These are phyloP conservation scores for Eustalomyia histrio DNA, from an alignment of 2,888 invertebrate genomes.

Conservation along the genomic window DNA sequence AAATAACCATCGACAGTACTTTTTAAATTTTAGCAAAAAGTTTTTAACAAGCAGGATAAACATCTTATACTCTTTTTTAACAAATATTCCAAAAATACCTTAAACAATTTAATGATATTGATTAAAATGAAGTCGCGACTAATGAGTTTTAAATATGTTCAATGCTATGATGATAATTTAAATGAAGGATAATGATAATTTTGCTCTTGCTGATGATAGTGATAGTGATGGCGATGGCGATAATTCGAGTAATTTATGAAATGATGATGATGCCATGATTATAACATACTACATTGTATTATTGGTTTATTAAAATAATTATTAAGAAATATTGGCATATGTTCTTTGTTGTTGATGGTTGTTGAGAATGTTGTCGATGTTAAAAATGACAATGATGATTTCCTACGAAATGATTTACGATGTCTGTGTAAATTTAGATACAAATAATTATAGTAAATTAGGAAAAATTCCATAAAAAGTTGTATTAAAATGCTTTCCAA, in stretches of 20 bases:
- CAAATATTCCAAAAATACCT: too few relatives aligned
- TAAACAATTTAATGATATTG: slow-evolving; percentile 17
- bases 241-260: slow-evolving; percentile 41
- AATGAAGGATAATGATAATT: slow-evolving; percentile 15
- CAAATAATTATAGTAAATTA: slow-evolving; percentile 76
- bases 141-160: not conserved
- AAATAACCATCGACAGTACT: too few relatives aligned
- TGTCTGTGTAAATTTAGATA: slow-evolving; percentile 78
- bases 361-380: slow-evolving; percentile 19
- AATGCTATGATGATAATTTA: not conserved
- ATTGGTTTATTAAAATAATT: slow-evolving; percentile 36
- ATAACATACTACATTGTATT: slow-evolving; percentile 40
- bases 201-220: slow-evolving; percentile 16
- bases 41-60: too few relatives aligned
- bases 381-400: slow-evolving; percentile 66
- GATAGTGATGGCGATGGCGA: slow-evolving; percentile 41
- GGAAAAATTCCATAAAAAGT: slow-evolving; percentile 72
- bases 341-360: slow-evolving; percentile 19
- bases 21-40: too few relatives aligned
- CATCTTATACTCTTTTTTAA: too few relatives aligned
- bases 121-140: not conserved
- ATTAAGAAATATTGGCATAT: slow-evolving; percentile 15
- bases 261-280: slow-evolving; percentile 57
- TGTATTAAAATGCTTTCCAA: slow-evolving; percentile 66
- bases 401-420: slow-evolving; percentile 80